Base-by-base conservation (phyloP, 35 echinoderm and acorn worm species). In the Eucidaris tribuloides region DNA sequence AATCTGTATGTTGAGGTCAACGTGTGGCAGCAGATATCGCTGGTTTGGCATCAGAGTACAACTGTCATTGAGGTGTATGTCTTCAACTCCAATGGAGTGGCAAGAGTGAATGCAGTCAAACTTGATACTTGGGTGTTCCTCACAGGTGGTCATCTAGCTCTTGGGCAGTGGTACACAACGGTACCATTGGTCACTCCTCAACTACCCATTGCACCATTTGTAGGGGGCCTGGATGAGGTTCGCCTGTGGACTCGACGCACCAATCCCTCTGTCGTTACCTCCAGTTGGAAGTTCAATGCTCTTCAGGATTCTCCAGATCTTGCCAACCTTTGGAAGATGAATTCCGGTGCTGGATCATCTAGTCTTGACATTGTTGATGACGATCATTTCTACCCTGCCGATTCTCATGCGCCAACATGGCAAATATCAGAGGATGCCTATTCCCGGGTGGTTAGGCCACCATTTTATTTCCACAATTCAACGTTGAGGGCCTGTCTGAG, bases 1-100 rank as follows among this genome's bases (percentile, higher is more conserved):
- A 78, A 78, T 46, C 43, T 96, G 7, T 35, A 52, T 19, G 36
- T 96, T 2, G 42, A 62, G 20, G 50, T 82, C 27, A 23, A 48
- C 13, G 36, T 54, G 4, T 96, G 93, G 93, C 80, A 83, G 24
- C 83, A 91, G 31, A 83, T 96, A 48, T 85, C 87, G 41, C 55
- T 96, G 43, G 83, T 90, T 1, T 96, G 93, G 93, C 89, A 65
- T 19, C 87, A 90, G 48, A 82, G 60, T 11, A 90, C 88, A 3
- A 27, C 33, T 14, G 79, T 96, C 7, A 36, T 96, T 27, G 93
- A 96, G 70, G 60, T 96, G n/a, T 96, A 96, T 46, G 30, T 83
- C 5, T 96, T 96, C 71, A 84, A 96, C 39, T 33, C 23, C 38
- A 29, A 79, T 79, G 88, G 88, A 46, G 34, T 65, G 33, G 68